phyloP scores from a whole-genome alignment of 2,797 vertebrate species.

The Sternarchorhynchus goeldii region DNA sequence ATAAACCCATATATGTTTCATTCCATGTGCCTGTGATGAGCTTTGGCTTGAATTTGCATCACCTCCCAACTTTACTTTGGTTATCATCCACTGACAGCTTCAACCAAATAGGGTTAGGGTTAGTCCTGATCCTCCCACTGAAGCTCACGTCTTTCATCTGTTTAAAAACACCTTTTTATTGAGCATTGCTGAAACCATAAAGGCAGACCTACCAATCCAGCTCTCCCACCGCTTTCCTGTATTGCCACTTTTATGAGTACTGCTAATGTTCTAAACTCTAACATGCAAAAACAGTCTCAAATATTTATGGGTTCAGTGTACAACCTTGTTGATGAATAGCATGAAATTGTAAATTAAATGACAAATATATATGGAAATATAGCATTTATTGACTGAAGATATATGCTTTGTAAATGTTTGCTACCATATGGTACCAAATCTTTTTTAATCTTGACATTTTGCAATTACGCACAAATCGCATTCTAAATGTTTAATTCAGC shows the following conservation, averaged over 20 bases:
- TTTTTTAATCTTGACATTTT: neutral
- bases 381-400: slow-evolving; percentile 15
- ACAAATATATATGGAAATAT: neutral
- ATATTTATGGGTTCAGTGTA: neutral
- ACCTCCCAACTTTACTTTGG: neutral
- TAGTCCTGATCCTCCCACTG: neutral
- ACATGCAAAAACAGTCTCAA: neutral
- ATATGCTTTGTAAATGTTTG: slow-evolving; percentile 17
- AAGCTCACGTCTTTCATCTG: neutral
- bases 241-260: slow-evolving; percentile 6
- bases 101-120: slow-evolving; percentile 7
- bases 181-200: neutral
- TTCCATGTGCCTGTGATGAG: neutral
- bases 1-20: neutral
- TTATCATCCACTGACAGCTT: slow-evolving; percentile 7
- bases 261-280: neutral
- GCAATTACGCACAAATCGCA: neutral
- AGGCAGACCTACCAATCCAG: slow-evolving; percentile 4
- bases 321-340: neutral
- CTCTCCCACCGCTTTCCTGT: neutral
- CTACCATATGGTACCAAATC: neutral
- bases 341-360: neutral
- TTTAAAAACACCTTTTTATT: neutral
- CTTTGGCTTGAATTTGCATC: slow-evolving; percentile 14
- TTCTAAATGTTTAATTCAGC: neutral